Evolutionary conservation across 2,888 invertebrate species (phyloP).

Genomic region (Scrobipalpa costella): DNA sequence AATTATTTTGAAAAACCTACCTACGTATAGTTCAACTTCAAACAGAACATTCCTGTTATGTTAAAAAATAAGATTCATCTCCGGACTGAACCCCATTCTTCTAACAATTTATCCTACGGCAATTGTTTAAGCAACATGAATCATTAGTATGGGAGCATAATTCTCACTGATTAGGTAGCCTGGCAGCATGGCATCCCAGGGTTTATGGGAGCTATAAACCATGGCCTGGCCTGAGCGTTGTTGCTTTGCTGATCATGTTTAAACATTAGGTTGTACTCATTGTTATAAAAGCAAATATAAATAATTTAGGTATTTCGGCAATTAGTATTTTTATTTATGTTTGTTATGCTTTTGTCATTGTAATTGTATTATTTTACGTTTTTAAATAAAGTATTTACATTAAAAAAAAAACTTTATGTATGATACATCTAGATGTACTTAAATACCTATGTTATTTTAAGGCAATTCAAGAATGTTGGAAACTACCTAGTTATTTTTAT

Average conservation of each 20-base stretch:
- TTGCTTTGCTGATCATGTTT: not conserved
- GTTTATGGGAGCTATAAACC: slow-evolving; percentile 27
- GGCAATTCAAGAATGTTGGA: no score
- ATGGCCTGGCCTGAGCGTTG: not conserved
- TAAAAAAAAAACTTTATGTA: no score
- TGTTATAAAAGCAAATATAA: no score
- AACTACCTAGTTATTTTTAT: no score
- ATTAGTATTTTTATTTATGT: no score
- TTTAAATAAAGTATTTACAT: no score
- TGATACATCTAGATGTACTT: no score
- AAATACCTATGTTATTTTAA: no score
- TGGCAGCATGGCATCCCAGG: slow-evolving; percentile 14
- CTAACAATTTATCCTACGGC: slow-evolving; percentile 3
- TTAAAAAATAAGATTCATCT: not conserved
- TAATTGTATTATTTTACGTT: no score
- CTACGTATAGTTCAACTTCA: not conserved
- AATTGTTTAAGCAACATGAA: slow-evolving; percentile 12
- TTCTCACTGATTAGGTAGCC: slow-evolving; percentile 28
- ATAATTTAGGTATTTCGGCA: no score
- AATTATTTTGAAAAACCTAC: no score
- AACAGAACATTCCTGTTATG: not conserved
- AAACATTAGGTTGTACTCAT: not conserved
- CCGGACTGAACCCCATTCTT: not conserved
- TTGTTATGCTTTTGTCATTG: no score
- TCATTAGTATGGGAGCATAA: slow-evolving; percentile 22